Evolutionary conservation across 2,888 invertebrate species (phyloP), one percentile per base, ranked within the genome.

Genomic region (Hemaris fuciformis): DNA sequence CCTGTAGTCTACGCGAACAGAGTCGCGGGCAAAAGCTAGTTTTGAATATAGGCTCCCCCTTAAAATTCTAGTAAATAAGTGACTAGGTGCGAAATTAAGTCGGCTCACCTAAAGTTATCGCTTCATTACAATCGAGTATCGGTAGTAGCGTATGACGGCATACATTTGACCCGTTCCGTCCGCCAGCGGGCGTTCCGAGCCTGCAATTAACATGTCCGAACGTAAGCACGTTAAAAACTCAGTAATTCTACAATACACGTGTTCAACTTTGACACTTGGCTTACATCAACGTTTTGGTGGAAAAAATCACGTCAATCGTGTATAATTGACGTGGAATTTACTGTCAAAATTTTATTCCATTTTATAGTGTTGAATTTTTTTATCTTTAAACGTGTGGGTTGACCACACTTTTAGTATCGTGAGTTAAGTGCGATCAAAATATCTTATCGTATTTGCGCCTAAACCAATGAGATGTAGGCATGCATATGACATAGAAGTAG

Each of bases 161-260:
- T 48, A 60, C 48, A 41, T 60, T 41, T 48, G 48, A 48, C 48
- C 46, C n/a, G 48, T 57, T 38, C 41, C 38, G 73, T 70, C 73
- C 69, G 76, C 69, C 66, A 41, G 64, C 64, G 66, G 67, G 68
- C 67, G 70, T 72, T 70, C 73, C 71, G 67, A 73, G 73, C 75
- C 79, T 82, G 74, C 77, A 74, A 84, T 84, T 84, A 88, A 79
- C 74, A 69, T 75, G 82, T 76, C 73, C 74, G 73, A 77, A 76
- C 75, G 76, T 72, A 75, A 75, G 72, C 67, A 18, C 46, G 69
- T 71, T 76, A 72, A 74, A 74, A 73, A 68, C 69, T 69, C 66
- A 62, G 65, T 65, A 66, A 63, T 61, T 64, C 66, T 65, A 72
- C 69, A 73, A 73, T 67, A 63, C 68, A 64, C 66, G 69, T 69